Evolutionary conservation across 2,113 vertebrate genomes (phyloP).

Genomic region (Sturnira hondurensis): DNA sequence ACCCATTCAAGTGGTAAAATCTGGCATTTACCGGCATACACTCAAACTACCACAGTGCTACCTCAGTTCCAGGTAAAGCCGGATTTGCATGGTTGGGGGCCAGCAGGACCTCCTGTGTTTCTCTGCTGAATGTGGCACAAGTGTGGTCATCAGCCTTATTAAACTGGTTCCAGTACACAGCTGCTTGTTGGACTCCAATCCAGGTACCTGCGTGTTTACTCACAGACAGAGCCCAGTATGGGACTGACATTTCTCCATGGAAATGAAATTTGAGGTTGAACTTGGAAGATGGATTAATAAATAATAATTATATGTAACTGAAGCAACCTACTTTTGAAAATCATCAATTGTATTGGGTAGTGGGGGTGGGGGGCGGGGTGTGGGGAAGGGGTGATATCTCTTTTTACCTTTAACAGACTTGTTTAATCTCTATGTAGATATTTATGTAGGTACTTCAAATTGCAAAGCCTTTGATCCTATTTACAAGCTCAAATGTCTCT

Average conservation of each 20-base stretch:
- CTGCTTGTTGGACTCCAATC: conserved; percentile 69
- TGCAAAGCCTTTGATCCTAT: conserved; percentile 76
- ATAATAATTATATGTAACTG: conserved; percentile 63
- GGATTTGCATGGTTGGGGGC: conserved; percentile 81
- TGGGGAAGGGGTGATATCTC: conserved; percentile 46
- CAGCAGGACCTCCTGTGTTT: conserved; percentile 82
- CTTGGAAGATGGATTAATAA: conserved; percentile 46
- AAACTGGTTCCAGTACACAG: conserved; percentile 55
- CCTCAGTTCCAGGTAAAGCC: conserved; percentile 90
- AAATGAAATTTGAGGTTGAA: conserved; percentile 58
- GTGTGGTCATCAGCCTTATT: conserved; percentile 77
- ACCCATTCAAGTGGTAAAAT: conserved; percentile 74
- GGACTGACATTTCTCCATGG: conserved; percentile 58
- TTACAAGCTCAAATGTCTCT: conserved; percentile 70
- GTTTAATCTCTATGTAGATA: conserved; percentile 76
- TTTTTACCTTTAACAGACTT: conserved; percentile 76
- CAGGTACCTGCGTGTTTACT: conserved; percentile 68
- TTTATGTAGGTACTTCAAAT: conserved; percentile 76
- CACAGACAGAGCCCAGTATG: conserved; percentile 59
- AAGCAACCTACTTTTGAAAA: conserved; percentile 70
- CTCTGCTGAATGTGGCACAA: conserved; percentile 85
- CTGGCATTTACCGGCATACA: conserved; percentile 79
- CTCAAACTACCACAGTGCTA: conserved; percentile 88
- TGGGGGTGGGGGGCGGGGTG: not conserved
- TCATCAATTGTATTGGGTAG: conserved; percentile 68